phyloP scores from a whole-genome alignment of 2,888 invertebrate species.

The Nebria brevicollis region DNA sequence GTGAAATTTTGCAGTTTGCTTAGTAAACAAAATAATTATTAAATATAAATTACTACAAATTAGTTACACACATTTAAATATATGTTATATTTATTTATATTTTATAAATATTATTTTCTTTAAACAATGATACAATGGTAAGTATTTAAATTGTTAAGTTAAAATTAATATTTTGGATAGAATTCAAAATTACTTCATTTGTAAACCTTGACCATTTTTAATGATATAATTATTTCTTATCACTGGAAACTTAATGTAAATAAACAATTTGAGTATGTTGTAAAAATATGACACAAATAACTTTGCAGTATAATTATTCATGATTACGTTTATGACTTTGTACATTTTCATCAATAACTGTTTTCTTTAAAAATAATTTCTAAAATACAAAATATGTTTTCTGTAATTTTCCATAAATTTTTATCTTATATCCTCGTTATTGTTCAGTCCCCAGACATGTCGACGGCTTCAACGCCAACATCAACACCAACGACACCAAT shows the following conservation, averaged over 20 bases:
- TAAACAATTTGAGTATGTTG: background rate
- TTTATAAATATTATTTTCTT: background rate
- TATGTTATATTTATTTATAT: background rate
- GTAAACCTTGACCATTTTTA: background rate
- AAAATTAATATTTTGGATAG: background rate
- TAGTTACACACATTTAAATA: background rate
- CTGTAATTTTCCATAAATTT: background rate
- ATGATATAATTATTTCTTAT: background rate
- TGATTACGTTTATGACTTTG: no score
- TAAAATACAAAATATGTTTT: background rate
- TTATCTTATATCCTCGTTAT: no score
- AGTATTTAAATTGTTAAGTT: no score
- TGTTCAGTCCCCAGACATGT: slow-evolving; percentile 47
- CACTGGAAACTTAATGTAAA: background rate
- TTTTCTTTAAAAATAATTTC: no score
- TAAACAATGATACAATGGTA: no score
- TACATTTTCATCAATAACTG: no score
- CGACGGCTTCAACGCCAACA: slow-evolving; percentile 47
- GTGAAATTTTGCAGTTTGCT: background rate
- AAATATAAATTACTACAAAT: background rate
- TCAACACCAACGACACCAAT: slow-evolving; percentile 41
- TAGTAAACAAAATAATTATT: background rate
- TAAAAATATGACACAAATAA: background rate
- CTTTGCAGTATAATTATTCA: no score
- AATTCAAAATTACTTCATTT: background rate